Evolutionary conservation across 2,113 vertebrate species (phyloP), one percentile per base, ranked within the genome.

Genomic region (Rhea pennata): DNA sequence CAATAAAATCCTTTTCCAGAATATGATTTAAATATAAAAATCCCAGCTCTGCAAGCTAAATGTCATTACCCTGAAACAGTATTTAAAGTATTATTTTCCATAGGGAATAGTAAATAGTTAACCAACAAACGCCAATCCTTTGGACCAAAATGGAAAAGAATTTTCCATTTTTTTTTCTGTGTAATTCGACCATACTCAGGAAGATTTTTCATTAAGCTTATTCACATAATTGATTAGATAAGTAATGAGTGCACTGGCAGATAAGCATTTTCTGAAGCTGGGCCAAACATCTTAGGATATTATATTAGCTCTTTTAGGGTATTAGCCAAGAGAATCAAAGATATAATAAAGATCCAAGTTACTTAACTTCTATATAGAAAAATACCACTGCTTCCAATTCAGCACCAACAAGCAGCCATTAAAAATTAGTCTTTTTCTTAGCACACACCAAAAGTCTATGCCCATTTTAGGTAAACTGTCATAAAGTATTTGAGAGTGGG

Each of bases 51-150:
- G 84, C 84, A 42, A 90, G 23, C 29, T 71, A 78, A 0, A 48
- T 27, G 0, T 72, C 51, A 75, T 48, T 87, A 78, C 64, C 48
- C 53, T 81, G 69, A 94, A 88, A 84, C 53, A 67, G 19, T 61
- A 84, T 33, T 44, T 92, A 84, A 93, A 93, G 67, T 72, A 69
- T 46, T 87, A 7, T 62, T 92, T 95, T 92, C 75, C 64, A 16
- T 12, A 39, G 46, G 69, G 78, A 88, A 86, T 14, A 83, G n/a
- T 69, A 94, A 93, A 94, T 90, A 92, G 77, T 93, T 67, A 87
- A 88, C 17, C 53, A 86, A 78, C 6, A 2, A 50, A 40, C 39
- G 88, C 59, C 59, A 91, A 61, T 91, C 10, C 24, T 72, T 88
- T 84, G 42, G 85, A 90, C 5, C 12, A 91, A 95, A 92, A 77